phyloP scores from a whole-genome alignment of 2,797 vertebrate genomes.

The Sebastes hubbsi region DNA sequence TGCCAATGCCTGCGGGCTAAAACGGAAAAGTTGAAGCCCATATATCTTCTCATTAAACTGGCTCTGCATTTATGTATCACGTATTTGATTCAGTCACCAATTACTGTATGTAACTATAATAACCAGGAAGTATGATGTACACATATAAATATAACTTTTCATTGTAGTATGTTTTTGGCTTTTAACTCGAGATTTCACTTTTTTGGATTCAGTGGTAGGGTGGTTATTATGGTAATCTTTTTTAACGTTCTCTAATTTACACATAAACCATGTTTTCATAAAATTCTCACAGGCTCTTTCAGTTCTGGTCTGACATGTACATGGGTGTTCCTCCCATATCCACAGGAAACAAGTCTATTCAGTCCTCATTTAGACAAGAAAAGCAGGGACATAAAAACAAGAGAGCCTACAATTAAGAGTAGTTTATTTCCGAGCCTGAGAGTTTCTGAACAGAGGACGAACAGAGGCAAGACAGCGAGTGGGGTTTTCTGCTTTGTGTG shows the following conservation, averaged over 20 bases:
- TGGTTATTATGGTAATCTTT: conserved; percentile 27
- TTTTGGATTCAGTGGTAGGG: neutral
- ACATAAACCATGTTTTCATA: conserved; percentile 22
- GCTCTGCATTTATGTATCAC: conserved; percentile 8
- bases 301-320: conserved; percentile 17
- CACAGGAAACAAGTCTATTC: conserved; percentile 50
- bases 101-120: neutral
- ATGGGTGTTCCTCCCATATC: conserved; percentile 42
- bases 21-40: conserved; percentile 29
- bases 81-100: neutral
- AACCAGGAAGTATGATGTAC: neutral
- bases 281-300: conserved; percentile 28
- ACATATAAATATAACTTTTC: conserved; percentile 1
- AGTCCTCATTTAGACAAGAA: conserved; percentile 42
- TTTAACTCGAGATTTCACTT: conserved; percentile 6
- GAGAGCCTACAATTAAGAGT: conserved; percentile 38
- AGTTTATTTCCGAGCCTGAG: conserved; percentile 34
- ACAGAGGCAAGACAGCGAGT: neutral
- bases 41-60: conserved; percentile 44
- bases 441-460: neutral
- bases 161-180: conserved; percentile 1
- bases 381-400: conserved; percentile 35
- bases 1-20: conserved; percentile 12
- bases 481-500: conserved; percentile 17
- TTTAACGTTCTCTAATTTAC: conserved; percentile 29